Evolutionary conservation across 2,888 invertebrate species (phyloP).

Genomic region (Tenthredo livida): DNA sequence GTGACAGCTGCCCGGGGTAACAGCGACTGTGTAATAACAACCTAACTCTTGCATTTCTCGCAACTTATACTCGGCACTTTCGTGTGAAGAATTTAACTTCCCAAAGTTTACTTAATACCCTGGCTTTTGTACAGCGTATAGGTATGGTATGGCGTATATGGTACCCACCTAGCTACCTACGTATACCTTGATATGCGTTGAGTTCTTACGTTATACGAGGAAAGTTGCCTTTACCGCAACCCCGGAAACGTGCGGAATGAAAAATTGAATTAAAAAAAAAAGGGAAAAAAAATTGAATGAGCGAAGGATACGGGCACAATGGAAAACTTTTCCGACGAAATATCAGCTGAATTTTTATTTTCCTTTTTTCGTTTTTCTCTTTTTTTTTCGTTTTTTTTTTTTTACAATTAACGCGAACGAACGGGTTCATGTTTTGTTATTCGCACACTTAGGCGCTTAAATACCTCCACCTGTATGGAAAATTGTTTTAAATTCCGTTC

Average conservation of each 20-base stretch:
- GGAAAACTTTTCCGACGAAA: neutral
- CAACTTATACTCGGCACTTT: constrained; percentile 35
- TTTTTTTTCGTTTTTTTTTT: neutral
- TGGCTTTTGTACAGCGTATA: constrained; percentile 13
- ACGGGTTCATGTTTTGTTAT: neutral
- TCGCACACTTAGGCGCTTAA: neutral
- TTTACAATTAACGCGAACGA: neutral
- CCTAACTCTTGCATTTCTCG: constrained; percentile 48
- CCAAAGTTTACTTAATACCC: constrained; percentile 15
- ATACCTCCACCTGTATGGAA: neutral
- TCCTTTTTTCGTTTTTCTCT: neutral
- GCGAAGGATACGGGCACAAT: neutral
- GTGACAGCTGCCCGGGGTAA: constrained; percentile 42
- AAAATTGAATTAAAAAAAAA: neutral
- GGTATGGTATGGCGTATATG: neutral
- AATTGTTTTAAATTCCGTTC: neutral
- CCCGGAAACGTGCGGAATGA: neutral
- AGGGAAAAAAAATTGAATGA: neutral
- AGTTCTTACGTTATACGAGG: neutral
- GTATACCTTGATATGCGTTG: neutral
- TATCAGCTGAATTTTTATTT: neutral
- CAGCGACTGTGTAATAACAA: constrained; percentile 46
- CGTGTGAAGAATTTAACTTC: constrained; percentile 41
- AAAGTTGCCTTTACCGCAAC: neutral
- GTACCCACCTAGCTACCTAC: neutral